Evolutionary conservation across 2,797 vertebrate species (phyloP).

Genomic region (Naso thynnoides): DNA sequence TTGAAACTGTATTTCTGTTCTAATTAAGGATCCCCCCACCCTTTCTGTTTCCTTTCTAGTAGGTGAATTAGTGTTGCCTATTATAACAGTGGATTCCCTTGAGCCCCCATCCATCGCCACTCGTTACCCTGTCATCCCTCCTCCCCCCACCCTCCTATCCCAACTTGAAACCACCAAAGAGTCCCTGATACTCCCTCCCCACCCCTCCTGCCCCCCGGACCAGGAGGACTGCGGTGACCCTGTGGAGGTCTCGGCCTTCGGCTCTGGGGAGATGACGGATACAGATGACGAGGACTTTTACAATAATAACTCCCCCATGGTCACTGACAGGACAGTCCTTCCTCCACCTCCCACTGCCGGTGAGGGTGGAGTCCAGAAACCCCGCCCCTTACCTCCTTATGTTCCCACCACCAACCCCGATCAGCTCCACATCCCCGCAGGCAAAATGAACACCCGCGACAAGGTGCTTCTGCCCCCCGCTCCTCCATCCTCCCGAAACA

Average conservation of each 20-base stretch:
- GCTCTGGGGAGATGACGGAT: constrained; percentile 95
- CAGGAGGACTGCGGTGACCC: constrained; percentile 96
- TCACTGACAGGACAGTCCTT: constrained; percentile 94
- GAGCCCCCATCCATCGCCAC: constrained; percentile 94
- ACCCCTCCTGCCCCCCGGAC: constrained; percentile 90
- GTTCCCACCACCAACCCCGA: constrained; percentile 86
- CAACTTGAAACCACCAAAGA: constrained; percentile 94
- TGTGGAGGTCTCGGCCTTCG: constrained; percentile 93
- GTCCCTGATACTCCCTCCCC: constrained; percentile 89
- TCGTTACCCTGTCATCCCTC: constrained; percentile 92
- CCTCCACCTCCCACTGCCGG: constrained; percentile 86
- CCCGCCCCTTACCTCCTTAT: constrained; percentile 83
- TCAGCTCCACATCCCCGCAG: constrained; percentile 91
- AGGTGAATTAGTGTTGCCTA: constrained; percentile 98
- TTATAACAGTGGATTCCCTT: constrained; percentile 97
- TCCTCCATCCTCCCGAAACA: constrained; percentile 88
- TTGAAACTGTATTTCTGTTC: constrained; percentile 56
- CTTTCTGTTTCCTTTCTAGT: constrained; percentile 88
- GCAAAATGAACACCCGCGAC: constrained; percentile 98
- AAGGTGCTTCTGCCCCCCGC: constrained; percentile 88
- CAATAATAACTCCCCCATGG: constrained; percentile 91
- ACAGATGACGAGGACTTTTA: constrained; percentile 97
- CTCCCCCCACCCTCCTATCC: constrained; percentile 93
- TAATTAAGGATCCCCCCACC: constrained; percentile 80
- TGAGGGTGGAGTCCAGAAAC: constrained; percentile 84